phyloP scores from a whole-genome alignment of 2,113 vertebrate genomes.

The Choloepus hoffmanni region DNA sequence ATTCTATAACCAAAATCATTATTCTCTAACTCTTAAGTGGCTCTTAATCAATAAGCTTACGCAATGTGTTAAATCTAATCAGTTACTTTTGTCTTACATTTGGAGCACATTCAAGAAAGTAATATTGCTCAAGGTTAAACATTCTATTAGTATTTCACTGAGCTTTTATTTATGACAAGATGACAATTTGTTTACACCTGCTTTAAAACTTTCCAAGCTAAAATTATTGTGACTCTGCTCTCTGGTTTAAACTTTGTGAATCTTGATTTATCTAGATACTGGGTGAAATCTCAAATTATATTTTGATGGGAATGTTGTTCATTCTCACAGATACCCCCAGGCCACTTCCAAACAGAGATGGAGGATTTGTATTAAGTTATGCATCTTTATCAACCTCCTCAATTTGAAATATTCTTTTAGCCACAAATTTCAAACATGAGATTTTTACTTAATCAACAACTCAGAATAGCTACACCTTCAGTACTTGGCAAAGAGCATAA shows the following conservation, averaged over 20 bases:
- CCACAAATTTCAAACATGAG: neutral
- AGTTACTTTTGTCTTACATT: neutral
- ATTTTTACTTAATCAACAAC: slow-evolving; percentile 27
- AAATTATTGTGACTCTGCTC: neutral
- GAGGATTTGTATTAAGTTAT: neutral
- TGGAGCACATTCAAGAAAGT: neutral
- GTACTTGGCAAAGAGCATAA: neutral
- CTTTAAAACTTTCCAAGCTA: slow-evolving; percentile 27
- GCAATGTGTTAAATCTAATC: neutral
- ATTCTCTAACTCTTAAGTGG: neutral
- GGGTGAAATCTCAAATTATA: neutral
- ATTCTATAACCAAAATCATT: slow-evolving; percentile 38
- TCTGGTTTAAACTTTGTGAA: neutral
- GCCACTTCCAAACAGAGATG: neutral
- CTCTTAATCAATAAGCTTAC: neutral
- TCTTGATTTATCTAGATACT: neutral
- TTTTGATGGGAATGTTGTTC: neutral
- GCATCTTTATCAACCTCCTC: neutral
- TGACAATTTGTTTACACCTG: slow-evolving; percentile 29
- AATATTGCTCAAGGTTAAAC: slow-evolving; percentile 40
- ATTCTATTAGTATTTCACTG: slow-evolving; percentile 3
- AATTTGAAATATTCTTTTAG: slow-evolving; percentile 15
- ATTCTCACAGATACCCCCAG: neutral
- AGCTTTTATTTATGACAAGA: neutral
- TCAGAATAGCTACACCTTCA: neutral